These are phyloP conservation scores for Eurystomus gularis DNA, from an alignment of 2,113 vertebrate genomes.

Conservation along the genomic window DNA sequence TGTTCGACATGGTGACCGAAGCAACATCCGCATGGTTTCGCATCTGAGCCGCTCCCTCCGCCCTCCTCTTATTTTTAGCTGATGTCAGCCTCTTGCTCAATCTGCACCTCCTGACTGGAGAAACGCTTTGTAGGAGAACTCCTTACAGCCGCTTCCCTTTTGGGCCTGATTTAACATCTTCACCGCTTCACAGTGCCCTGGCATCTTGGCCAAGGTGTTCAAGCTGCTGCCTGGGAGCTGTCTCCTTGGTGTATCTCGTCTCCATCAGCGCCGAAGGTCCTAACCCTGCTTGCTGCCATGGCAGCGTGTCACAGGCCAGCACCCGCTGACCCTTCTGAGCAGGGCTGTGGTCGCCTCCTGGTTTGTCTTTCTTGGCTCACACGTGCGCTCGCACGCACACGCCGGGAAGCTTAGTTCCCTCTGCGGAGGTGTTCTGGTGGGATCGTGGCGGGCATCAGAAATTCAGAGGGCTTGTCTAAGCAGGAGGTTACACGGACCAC, in stretches of 20 bases:
- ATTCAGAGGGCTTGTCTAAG: neutral
- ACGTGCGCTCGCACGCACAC: too few relatives aligned
- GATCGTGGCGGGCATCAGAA: neutral
- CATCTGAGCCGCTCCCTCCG: neutral
- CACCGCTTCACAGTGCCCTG: neutral
- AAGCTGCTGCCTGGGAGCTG: neutral
- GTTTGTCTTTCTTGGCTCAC: too few relatives aligned
- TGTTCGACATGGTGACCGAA: neutral
- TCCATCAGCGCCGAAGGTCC: neutral
- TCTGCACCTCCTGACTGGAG: conserved; percentile 11
- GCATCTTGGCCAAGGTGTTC: neutral
- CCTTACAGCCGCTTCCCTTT: neutral
- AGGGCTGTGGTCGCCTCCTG: neutral
- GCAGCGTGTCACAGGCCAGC: too few relatives aligned
- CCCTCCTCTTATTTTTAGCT: neutral
- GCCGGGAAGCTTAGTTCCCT: neutral
- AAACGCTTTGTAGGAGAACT: neutral
- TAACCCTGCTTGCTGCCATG: too few relatives aligned
- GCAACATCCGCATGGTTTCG: neutral
- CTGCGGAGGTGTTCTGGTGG: neutral
- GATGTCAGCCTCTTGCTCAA: conserved; percentile 55
- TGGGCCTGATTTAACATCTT: neutral
- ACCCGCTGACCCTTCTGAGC: neutral
- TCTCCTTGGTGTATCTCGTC: neutral
- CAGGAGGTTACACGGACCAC: neutral